Base-by-base conservation (phyloP, 2,113 vertebrate genomes). In the Cryptomyrus ogoouensis region DNA sequence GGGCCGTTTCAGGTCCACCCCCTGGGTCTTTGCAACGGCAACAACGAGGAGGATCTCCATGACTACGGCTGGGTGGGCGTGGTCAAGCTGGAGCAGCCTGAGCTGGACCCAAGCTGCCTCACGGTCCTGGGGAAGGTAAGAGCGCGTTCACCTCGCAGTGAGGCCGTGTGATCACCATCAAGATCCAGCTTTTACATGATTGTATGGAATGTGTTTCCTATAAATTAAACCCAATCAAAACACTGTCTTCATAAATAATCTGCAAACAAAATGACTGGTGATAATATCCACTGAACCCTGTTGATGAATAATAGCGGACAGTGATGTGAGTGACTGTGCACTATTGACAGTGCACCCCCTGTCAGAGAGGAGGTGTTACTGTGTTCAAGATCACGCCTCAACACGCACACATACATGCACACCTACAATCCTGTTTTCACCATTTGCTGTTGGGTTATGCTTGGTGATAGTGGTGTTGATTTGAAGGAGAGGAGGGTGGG, bases 51-150 rank as follows among this genome's bases (percentile, higher is more conserved):
- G 93, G 98, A 99, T 92, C 94, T 99, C 0, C 98, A 98, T 19
- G 98, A 99, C 90, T 99, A 99, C 0, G 98, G 98, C 93, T 99
- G 98, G 98, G 98, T 99, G 42, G 98, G 98, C 24, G 98, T 99
- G 94, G 98, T 99, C 93, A 99, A 99, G 93, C 94, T 99, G 93
- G 98, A 99, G 92, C 98, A 98, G 93, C 98, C 98, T 0, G 98
- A 98, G 92, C 44, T 99, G 96, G 98, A 99, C 93, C 98, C 98
- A 0, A 99, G 97, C 91, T 99, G 98, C 31, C 98, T 99, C 90
- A 99, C 98, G 2, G 98, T 99, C 66, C 94, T 99, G 89, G 98
- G 98, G 93, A 99, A 99, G 98, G 98, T 99, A 97, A 96, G 93
- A 47, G 1, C 0, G 5, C 13, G 1, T 77, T 17, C 39, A 7